Conservation (phyloP, 2,888 invertebrate species). For the Lobophora halterata region DNA sequence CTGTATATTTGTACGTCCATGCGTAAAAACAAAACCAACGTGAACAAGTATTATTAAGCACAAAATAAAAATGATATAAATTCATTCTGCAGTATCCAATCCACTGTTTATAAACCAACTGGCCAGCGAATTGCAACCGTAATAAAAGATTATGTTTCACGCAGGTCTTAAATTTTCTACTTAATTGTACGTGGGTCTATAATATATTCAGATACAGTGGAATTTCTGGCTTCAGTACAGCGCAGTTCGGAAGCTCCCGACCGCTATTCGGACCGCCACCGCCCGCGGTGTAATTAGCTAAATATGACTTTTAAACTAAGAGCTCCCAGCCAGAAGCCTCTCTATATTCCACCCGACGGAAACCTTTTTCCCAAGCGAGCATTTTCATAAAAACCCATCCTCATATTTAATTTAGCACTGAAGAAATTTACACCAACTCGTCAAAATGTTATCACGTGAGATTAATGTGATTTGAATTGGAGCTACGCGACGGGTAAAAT, state of each 20-base stretch:
- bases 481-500: slow-evolving; percentile 27
- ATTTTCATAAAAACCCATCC: slow-evolving; percentile 50
- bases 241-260: slow-evolving; percentile 32
- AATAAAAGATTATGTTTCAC: slow-evolving; percentile 35
- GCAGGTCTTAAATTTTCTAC: slow-evolving; percentile 36
- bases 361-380: slow-evolving; percentile 56
- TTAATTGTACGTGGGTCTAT: slow-evolving; percentile 37
- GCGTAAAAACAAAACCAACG: slow-evolving; percentile 2
- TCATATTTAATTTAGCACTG: slow-evolving; percentile 48
- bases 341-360: slow-evolving; percentile 41
- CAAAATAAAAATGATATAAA: slow-evolving; percentile 16
- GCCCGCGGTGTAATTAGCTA: slow-evolving; percentile 67
- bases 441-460: slow-evolving; percentile 50
- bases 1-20: not conserved
- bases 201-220: slow-evolving; percentile 49
- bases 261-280: slow-evolving; percentile 49
- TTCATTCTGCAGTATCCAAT: slow-evolving; percentile 21
- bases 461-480: slow-evolving; percentile 44
- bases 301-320: slow-evolving; percentile 74
- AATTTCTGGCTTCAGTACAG: slow-evolving; percentile 39
- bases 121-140: slow-evolving; percentile 33
- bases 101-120: slow-evolving; percentile 30
- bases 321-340: slow-evolving; percentile 52
- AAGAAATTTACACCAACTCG: slow-evolving; percentile 51
- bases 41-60: no score